Percentiles rank a stretch among this genome's conserved stretches.
phyloP scores from a whole-genome alignment of 2,888 invertebrate genomes.

The Lydus trimaculatus region DNA sequence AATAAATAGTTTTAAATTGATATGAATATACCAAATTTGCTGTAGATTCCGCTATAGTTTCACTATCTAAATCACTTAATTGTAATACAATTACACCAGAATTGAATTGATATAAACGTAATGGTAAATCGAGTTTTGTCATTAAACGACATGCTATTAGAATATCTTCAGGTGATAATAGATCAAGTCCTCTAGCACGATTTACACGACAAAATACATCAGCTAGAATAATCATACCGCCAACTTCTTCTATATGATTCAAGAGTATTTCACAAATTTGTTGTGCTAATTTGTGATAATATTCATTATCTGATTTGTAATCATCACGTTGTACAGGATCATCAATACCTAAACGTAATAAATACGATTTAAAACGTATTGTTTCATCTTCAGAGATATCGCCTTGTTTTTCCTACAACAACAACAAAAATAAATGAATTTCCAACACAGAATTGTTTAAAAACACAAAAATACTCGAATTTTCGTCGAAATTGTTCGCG shows the following conservation, averaged over 20 bases:
- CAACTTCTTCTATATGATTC: conserved; percentile 84
- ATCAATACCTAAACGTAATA: conserved; percentile 96
- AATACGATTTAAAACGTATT: conserved; percentile 92
- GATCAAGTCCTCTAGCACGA: conserved; percentile 93
- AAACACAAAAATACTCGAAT: conserved; percentile 69
- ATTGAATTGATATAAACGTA: conserved; percentile 84
- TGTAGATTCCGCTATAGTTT: conserved; percentile 73
- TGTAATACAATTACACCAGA: conserved; percentile 97
- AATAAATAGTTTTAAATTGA: conserved; percentile 22
- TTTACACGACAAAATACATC: conserved; percentile 98
- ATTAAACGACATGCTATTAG: conserved; percentile 85
- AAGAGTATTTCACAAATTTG: conserved; percentile 85
- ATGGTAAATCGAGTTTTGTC: conserved; percentile 70
- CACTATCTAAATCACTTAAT: conserved; percentile 76
- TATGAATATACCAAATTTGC: conserved; percentile 65
- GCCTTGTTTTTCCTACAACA: conserved; percentile 79
- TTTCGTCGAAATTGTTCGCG: conserved; percentile 90
- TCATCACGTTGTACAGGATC: conserved; percentile 96
- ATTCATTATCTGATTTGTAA: conserved; percentile 84
- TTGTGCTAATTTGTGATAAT: conserved; percentile 83
- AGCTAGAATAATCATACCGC: conserved; percentile 96
- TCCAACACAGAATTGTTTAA: background rate
- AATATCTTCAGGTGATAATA: conserved; percentile 96
- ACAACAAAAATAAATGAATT: no score
- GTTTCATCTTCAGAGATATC: conserved; percentile 98